These are phyloP conservation scores for Acrobasis consociella DNA, from an alignment of 2,888 invertebrate species.

Conservation along the genomic window DNA sequence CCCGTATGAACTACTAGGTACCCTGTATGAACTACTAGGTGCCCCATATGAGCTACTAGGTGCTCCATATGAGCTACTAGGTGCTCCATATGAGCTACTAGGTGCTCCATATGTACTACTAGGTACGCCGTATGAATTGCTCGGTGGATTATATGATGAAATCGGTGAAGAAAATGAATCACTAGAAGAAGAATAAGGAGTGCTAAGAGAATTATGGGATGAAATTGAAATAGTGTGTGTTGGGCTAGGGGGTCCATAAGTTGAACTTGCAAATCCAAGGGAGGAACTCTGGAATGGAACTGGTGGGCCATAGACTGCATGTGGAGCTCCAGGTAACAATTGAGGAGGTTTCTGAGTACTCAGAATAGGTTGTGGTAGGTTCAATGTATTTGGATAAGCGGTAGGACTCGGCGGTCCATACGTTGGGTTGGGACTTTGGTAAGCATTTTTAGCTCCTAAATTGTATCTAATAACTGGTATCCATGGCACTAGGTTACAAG, in stretches of 20 bases:
- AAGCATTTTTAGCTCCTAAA: slow-evolving; percentile 61
- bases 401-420: slow-evolving; percentile 74
- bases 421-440: slow-evolving; percentile 58
- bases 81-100: slow-evolving; percentile 12
- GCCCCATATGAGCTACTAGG: slow-evolving; percentile 27
- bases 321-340: slow-evolving; percentile 50
- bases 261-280: slow-evolving; percentile 52
- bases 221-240: slow-evolving; percentile 59
- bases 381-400: slow-evolving; percentile 51
- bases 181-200: slow-evolving; percentile 45
- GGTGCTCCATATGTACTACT: slow-evolving; percentile 27
- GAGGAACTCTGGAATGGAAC: slow-evolving; percentile 42
- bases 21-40: slow-evolving; percentile 32
- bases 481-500: slow-evolving; percentile 92
- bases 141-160: slow-evolving; percentile 44
- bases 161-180: slow-evolving; percentile 44
- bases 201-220: slow-evolving; percentile 50
- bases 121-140: slow-evolving; percentile 34
- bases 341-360: slow-evolving; percentile 45
- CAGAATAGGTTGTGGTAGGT: slow-evolving; percentile 53
- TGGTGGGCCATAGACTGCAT: slow-evolving; percentile 61
- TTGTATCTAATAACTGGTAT: slow-evolving; percentile 85
- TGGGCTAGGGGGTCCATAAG: slow-evolving; percentile 61
- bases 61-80: slow-evolving; percentile 36
- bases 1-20: slow-evolving; percentile 36